Evolutionary conservation across 2,888 invertebrate species (phyloP), one percentile per base, ranked within the genome.

Genomic region (Anaspis maculata): DNA sequence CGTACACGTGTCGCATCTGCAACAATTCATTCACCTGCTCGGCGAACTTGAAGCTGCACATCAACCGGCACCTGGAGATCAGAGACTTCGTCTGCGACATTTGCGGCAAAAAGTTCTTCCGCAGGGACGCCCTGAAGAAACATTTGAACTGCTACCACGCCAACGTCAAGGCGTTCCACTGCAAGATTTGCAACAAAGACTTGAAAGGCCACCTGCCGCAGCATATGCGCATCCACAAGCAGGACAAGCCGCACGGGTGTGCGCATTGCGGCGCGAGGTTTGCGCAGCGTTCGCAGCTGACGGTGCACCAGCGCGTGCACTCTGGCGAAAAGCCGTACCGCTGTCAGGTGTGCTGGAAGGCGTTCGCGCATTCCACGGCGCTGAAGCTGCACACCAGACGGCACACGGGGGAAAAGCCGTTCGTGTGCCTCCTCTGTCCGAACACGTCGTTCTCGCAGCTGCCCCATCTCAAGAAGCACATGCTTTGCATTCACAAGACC

Each of bases 391-490:
- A 90, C 59, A 82, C 83, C 6, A 70, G 88, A 25, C 72, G 83
- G 9, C 88, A 88, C 56, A 88, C 88, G 0, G 89, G 89, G 0
- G 89, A 89, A 59, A 83, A 86, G 50, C 89, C 89, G 0, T 88
- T 88, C 58, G 72, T 70, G 27, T 83, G 82, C 54, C 68, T 76
- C 9, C 66, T 81, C 48, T 86, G 86, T 53, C 68, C 71, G 38
- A 77, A 77, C 21, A 72, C 78, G 21, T 76, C 79, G 1, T 88
- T 88, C 60, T 80, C 84, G 0, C 89, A 89, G 57, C 62, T 89
- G 34, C 86, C 89, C 0, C 89, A 89, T 56, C 76, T 89, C 63
- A 89, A 89, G 63, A 84, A 87, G 40, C 89, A 90, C 59, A 86
- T 90, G 86, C 73, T 77, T 40, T 83, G 83, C 51, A 85, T 89